These are phyloP conservation scores for Nomada ferruginata DNA, from an alignment of 2,888 invertebrate genomes.

Conservation along the genomic window DNA sequence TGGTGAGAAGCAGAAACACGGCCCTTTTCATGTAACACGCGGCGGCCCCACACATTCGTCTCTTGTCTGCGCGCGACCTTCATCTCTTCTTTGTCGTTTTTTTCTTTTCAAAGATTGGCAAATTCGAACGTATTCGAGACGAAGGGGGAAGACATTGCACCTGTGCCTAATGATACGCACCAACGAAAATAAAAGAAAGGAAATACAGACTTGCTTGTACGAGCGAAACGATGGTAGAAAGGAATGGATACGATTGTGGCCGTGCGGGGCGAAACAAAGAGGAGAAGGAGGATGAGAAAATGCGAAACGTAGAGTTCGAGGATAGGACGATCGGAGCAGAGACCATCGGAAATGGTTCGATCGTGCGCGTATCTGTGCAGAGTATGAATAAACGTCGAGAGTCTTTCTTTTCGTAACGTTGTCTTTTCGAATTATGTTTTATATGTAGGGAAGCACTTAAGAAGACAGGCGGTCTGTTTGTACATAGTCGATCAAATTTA, in stretches of 20 bases:
- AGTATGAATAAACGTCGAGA: conserved; percentile 58
- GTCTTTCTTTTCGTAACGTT: conserved; percentile 50
- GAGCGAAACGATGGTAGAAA: neutral
- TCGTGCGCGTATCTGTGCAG: conserved; percentile 30
- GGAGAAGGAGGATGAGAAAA: neutral
- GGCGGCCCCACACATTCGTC: neutral
- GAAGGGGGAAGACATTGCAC: conserved; percentile 35
- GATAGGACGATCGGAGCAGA: neutral
- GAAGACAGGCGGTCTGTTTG: conserved; percentile 61
- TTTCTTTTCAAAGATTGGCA: neutral
- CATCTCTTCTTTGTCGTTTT: neutral
- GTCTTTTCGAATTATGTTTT: conserved; percentile 50
- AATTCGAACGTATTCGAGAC: neutral
- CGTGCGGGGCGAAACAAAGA: too few species aligned
- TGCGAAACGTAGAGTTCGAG: neutral
- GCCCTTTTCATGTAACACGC: too few species aligned
- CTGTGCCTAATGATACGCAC: conserved; percentile 66
- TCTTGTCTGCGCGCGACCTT: neutral
- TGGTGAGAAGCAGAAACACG: neutral
- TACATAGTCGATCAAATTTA: conserved; percentile 65
- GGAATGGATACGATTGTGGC: neutral
- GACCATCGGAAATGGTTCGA: neutral
- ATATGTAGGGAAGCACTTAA: conserved; percentile 23
- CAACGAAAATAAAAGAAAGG: neutral
- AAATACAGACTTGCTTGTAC: conserved; percentile 20